Evolutionary conservation across 92 coral and sea anemone species (phyloP), one percentile per base, ranked within the genome.

Genomic region (Zoanthus sociatus): DNA sequence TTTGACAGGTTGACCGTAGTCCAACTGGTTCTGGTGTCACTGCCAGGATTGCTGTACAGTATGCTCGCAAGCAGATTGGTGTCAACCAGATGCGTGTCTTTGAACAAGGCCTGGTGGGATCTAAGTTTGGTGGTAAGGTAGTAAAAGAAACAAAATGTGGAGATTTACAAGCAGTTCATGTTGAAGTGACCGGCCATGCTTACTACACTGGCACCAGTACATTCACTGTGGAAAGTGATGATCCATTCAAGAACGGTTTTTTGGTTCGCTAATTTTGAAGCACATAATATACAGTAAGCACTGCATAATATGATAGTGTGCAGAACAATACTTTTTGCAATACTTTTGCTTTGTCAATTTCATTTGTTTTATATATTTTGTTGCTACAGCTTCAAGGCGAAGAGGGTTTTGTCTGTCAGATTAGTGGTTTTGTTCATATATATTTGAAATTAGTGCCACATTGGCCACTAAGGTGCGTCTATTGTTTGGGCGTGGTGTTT

Each of bases 21-120:
- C 99, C 99, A 42, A 93, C 98, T 66, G 99, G 99, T 17, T 97
- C 99, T 46, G 99, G 99, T 12, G 98, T 97, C 63, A 95, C 99
- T 30, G 98, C 99, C 0, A 96, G 99, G 58, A 89, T 97, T 76
- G 99, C 99, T 8, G 97, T 97, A 14, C 99, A 97, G 84, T 91
- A 92, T 86, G 98, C 95, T 42, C 95, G 93, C 68, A 78, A 92
- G 83, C 94, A 93, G 83, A 95, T 97, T 31, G 94, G 88, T 33
- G 74, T 93, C 76, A 88, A 94, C 86, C 94, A 97, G 85, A 68
- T 79, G 50, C 98, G 98, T 45, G 92, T 88, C 67, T 97, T 97
- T 84, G 93, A 90, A 86, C 87, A 94, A 69, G 95, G 98, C 51
- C 56, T 95, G 67, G 76, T 91, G n/a, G 99, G 99, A 15, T 92